A percentile compares a stretch with the other conserved stretches of the same genome.
Evolutionary conservation across 1,140 invertebrate species (phyloP).

Genomic region (Ladona fulva): DNA sequence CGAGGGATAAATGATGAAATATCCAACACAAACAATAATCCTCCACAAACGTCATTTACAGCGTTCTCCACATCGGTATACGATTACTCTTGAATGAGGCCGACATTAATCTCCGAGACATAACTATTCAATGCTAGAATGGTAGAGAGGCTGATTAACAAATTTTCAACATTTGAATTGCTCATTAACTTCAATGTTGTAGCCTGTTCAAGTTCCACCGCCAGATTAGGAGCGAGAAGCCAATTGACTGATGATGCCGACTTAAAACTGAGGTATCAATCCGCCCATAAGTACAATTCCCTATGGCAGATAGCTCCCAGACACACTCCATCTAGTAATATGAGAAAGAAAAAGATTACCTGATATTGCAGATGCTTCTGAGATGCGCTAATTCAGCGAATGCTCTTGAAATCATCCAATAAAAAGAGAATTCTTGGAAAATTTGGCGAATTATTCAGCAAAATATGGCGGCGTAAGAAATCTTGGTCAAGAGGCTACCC

Average conservation of each 20-base stretch:
- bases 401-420: background rate
- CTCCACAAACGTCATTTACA: too few relatives aligned
- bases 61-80: too few relatives aligned
- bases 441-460: background rate
- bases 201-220: background rate
- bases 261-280: constrained; percentile 1
- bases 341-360: background rate
- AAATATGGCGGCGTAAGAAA: background rate
- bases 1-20: too few relatives aligned
- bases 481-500: background rate
- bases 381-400: background rate
- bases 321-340: background rate
- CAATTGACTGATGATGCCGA: background rate
- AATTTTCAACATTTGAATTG: too few relatives aligned
- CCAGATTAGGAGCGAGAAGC: background rate
- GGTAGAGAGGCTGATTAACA: too few relatives aligned
- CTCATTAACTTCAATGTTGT: background rate
- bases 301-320: background rate
- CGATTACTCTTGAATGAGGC: too few relatives aligned
- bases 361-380: background rate
- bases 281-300: background rate
- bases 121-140: too few relatives aligned
- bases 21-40: too few relatives aligned
- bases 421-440: background rate
- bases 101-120: too few relatives aligned